Evolutionary conservation across 2,113 vertebrate genomes (phyloP), one percentile per base, ranked within the genome.

Genomic region (Seriola aureovittata): DNA sequence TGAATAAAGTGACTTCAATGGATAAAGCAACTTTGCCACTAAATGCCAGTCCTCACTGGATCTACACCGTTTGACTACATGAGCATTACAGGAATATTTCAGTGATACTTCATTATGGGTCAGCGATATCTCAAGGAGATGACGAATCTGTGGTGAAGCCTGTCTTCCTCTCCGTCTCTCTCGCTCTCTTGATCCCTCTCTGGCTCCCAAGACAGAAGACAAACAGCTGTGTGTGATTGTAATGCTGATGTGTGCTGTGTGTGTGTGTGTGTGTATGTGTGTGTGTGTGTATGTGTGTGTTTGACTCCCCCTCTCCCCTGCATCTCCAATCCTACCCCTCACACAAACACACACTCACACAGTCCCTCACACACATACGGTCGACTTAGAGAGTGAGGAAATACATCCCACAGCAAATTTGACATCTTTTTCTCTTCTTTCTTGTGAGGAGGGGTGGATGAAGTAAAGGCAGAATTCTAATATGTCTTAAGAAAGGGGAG

Each of bases 221-320:
- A 82, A 86, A 88, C 81, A 86, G 82, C 69, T 85, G 82, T 85
- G 75, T 85, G 82, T 82, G 86, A 79, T 75, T 75, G 52, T 70
- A 74, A 82, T 88, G 58, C 73, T 76, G 58, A 65, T 81, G 75
- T 85, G 72, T 71, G 23, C 57, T 78, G 13, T 72, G 32, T 57
- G 42, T 74, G 46, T 42, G 73, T 38, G 66, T 19, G 63, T 78
- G 63, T 60, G 52, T 75, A 72, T 85, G 72, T 71, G 23, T 78
- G 13, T 72, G 32, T 57, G 42, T 74, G 46, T 50, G 67, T 29
- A 58, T 14, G 63, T 74, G 63, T 55, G 78, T 71, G 32, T 64
- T 44, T 74, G 44, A 77, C 78, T 42, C 29, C 32, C 40, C 42
- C 38, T 23, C 44, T 38, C 32, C 34, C 58, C 16, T 6, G 1